phyloP scores from a whole-genome alignment of 1,140 invertebrate species.

The Caerostris darwini region DNA sequence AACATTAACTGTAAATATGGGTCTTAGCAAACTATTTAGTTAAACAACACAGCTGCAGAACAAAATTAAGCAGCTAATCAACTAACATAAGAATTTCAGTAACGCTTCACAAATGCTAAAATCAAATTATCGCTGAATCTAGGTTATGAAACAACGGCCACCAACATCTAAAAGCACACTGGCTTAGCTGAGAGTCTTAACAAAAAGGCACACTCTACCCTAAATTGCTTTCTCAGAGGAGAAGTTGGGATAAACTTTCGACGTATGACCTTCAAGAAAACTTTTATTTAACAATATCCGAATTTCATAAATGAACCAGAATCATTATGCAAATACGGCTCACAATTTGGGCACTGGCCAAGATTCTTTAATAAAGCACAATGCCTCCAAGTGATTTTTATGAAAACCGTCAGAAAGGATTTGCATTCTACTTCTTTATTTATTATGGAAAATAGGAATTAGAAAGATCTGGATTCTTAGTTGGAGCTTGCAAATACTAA shows the following conservation, averaged over 20 bases:
- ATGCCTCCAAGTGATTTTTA: neutral
- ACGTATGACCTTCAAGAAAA: neutral
- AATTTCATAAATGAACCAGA: neutral
- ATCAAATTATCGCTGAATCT: no score
- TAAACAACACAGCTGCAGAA: no score
- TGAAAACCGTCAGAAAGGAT: neutral
- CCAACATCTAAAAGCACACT: neutral
- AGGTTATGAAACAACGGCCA: no score
- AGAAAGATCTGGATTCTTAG: neutral
- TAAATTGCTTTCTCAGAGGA: neutral
- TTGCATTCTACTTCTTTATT: neutral
- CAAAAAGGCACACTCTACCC: neutral
- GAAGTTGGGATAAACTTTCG: neutral
- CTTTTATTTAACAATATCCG: neutral
- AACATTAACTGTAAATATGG: no score
- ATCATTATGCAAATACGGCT: neutral
- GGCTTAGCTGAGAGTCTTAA: neutral
- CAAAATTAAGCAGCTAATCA: no score
- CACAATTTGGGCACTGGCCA: neutral
- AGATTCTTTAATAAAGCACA: neutral
- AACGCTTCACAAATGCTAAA: no score
- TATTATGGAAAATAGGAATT: neutral
- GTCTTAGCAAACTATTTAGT: no score
- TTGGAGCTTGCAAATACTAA: neutral
- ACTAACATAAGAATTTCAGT: no score